Conservation (phyloP, 2,797 vertebrate genomes). For the Muscicapa striata region DNA sequence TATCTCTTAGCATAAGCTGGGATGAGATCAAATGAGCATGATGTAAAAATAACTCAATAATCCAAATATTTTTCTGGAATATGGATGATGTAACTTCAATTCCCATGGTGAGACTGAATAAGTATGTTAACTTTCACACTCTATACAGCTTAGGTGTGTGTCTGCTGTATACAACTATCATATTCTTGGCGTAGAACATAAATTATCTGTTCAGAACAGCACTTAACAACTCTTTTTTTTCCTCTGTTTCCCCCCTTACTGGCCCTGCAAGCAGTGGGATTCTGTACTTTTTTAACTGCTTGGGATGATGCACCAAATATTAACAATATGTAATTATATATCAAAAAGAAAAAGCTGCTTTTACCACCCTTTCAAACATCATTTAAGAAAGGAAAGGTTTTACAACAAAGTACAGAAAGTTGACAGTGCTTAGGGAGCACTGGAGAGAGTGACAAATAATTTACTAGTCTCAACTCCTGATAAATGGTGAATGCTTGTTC, state of each 20-base stretch:
- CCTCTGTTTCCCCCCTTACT: not conserved
- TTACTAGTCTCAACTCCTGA: conserved; percentile 3
- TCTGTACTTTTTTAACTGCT: not conserved
- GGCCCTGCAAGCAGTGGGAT: not conserved
- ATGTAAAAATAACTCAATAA: not conserved
- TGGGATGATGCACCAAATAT: not conserved
- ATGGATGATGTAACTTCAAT: not conserved
- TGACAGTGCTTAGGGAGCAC: not conserved
- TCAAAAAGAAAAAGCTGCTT: not conserved
- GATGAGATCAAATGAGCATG: not conserved
- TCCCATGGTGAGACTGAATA: rapidly evolving
- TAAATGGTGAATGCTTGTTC: conserved; percentile 32
- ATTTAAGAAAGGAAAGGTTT: not conserved
- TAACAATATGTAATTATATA: not conserved
- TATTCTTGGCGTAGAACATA: not conserved
- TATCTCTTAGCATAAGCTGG: not conserved
- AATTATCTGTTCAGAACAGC: not conserved
- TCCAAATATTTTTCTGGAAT: not conserved
- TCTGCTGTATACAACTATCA: not conserved
- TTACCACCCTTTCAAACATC: not conserved
- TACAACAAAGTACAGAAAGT: not conserved
- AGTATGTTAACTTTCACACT: not conserved
- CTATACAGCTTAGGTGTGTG: not conserved
- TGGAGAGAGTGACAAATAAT: conserved; percentile 32
- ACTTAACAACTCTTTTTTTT: not conserved